These are phyloP conservation scores for Myotis findleyi DNA, from an alignment of 2,797 vertebrate genomes.

Conservation along the genomic window DNA sequence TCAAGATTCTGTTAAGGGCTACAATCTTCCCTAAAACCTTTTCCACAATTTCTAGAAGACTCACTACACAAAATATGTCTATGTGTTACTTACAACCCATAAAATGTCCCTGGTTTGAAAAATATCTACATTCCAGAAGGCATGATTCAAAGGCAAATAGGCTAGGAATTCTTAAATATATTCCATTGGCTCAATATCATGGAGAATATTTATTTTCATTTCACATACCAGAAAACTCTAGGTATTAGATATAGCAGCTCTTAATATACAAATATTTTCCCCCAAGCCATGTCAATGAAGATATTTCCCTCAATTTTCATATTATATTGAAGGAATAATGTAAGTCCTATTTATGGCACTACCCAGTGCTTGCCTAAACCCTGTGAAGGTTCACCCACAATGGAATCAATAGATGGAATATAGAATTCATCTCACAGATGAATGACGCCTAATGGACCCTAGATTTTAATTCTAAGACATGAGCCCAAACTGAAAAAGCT, in stretches of 20 bases:
- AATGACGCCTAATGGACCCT: constrained; percentile 60
- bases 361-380: constrained; percentile 49
- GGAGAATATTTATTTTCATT: constrained; percentile 71
- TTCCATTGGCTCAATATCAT: constrained; percentile 65
- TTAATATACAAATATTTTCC: constrained; percentile 44
- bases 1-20: not conserved
- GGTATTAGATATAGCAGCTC: constrained; percentile 58
- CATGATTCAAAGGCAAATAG: constrained; percentile 71
- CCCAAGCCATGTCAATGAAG: constrained; percentile 66
- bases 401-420: constrained; percentile 69
- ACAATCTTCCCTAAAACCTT: constrained; percentile 19
- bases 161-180: constrained; percentile 61
- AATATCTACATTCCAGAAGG: constrained; percentile 56
- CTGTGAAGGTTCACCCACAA: constrained; percentile 19
- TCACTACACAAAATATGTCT: constrained; percentile 35
- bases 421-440: constrained; percentile 68
- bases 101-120: constrained; percentile 59
- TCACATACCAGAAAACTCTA: constrained; percentile 52
- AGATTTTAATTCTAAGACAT: constrained; percentile 66
- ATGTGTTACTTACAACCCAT: constrained; percentile 51
- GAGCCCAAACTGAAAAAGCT: constrained; percentile 43
- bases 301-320: constrained; percentile 67
- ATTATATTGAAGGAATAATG: constrained; percentile 48
- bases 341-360: constrained; percentile 49
- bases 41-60: constrained; percentile 35